Conservation (phyloP, 2,797 vertebrate species). For the Natrix natrix region DNA sequence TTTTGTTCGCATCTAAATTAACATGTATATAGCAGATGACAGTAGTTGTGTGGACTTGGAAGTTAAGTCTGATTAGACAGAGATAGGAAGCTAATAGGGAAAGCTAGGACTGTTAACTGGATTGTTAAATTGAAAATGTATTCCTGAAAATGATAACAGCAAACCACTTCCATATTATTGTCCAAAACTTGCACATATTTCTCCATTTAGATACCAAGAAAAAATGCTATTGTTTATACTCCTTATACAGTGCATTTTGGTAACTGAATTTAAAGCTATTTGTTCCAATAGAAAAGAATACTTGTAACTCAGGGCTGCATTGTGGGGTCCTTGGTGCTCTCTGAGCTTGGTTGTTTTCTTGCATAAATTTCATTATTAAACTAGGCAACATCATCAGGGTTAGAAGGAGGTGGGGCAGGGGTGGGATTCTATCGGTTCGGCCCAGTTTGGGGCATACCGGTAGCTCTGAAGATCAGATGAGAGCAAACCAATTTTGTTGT, state of each 20-base stretch:
- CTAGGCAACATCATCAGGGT: no score
- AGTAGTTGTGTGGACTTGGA: neutral
- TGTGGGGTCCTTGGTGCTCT: no score
- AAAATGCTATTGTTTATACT: neutral
- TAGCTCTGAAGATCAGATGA: no score
- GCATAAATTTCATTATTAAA: no score
- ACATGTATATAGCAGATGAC: neutral
- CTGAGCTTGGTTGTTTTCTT: no score
- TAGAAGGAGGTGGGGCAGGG: no score
- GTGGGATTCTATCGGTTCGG: no score
- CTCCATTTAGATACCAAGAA: neutral
- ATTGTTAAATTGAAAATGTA: neutral
- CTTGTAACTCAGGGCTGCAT: no score
- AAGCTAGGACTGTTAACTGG: neutral
- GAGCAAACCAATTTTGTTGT: no score
- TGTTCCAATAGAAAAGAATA: neutral
- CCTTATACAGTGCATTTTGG: neutral
- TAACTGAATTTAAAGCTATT: neutral
- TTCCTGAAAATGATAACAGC: neutral
- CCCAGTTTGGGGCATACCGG: no score
- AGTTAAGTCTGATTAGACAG: neutral
- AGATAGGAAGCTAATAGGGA: neutral
- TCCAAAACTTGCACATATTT: neutral
- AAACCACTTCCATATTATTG: neutral
- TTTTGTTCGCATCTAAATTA: neutral